Evolutionary conservation across 2,888 invertebrate genomes (phyloP).

Genomic region (Heliconius aoede): DNA sequence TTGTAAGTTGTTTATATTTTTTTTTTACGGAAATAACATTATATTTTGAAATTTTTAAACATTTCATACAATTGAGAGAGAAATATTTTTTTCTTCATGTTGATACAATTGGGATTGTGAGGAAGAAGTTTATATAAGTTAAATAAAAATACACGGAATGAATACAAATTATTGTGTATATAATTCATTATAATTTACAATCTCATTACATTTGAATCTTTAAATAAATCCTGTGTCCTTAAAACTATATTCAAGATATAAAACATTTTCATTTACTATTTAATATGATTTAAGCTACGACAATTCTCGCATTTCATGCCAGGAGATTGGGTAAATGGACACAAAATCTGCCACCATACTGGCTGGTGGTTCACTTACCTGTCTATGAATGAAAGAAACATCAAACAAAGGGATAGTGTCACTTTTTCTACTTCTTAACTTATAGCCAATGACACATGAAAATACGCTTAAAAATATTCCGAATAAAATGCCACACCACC

Average conservation of each 20-base stretch:
- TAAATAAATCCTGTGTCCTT: not conserved
- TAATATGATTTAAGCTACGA: slow-evolving; percentile 14
- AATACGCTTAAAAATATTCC: slow-evolving; percentile 59
- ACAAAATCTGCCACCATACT: slow-evolving; percentile 62
- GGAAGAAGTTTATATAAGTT: not conserved
- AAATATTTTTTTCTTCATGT: not conserved
- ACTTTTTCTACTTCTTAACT: slow-evolving; percentile 41
- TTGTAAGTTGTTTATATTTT: not conserved
- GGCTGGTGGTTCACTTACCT: slow-evolving; percentile 64
- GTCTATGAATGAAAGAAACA: slow-evolving; percentile 52
- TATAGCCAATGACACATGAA: slow-evolving; percentile 58
- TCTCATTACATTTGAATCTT: not conserved
- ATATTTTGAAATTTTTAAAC: not conserved
- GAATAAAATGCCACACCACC: slow-evolving; percentile 61
- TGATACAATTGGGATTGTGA: not conserved
- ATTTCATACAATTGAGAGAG: too few species aligned
- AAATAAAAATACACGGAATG: not conserved
- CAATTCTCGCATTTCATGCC: slow-evolving; percentile 51
- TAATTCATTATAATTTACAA: not conserved
- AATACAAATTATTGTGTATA: not conserved
- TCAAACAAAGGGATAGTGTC: slow-evolving; percentile 66
- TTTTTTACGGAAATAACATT: not conserved
- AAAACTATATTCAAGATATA: not conserved
- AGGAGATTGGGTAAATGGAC: slow-evolving; percentile 56
- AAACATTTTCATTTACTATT: not conserved